A percentile compares a stretch with the other conserved stretches of the same genome.
phyloP scores from a whole-genome alignment of 2,797 vertebrate genomes.

The Phoeniculus purpureus region DNA sequence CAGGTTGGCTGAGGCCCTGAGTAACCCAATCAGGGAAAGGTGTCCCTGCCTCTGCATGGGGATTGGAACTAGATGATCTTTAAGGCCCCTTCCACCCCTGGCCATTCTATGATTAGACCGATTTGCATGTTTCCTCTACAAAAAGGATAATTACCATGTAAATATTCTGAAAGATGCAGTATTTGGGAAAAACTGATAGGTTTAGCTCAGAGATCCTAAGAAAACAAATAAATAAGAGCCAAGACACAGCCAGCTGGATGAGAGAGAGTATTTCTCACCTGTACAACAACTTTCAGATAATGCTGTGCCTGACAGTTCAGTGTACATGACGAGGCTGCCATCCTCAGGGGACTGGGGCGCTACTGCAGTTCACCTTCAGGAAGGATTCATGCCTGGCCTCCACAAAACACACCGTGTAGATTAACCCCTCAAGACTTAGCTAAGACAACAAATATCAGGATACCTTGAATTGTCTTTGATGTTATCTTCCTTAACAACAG shows the following conservation, averaged over 20 bases:
- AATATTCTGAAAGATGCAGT: background rate
- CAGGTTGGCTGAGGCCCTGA: too few relatives aligned
- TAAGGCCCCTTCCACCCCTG: too few relatives aligned
- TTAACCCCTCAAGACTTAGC: background rate
- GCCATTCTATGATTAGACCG: background rate
- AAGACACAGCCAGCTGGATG: background rate
- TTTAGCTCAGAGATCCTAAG: background rate
- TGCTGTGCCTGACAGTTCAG: background rate
- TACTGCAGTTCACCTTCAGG: slow-evolving; percentile 24
- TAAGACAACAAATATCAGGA: background rate
- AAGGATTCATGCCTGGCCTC: background rate
- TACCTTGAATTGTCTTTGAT: background rate
- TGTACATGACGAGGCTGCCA: slow-evolving; percentile 25
- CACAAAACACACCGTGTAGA: background rate
- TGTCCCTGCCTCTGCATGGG: too few relatives aligned
- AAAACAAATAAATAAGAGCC: background rate
- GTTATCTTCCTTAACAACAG: background rate
- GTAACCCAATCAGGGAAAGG: too few relatives aligned
- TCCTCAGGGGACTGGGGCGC: slow-evolving; percentile 22
- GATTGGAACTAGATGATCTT: too few relatives aligned
- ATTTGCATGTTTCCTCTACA: background rate
- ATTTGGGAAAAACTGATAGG: background rate
- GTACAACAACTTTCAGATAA: background rate
- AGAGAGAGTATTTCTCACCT: background rate
- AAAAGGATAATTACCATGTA: background rate